Conservation (phyloP, 2,797 vertebrate species). For the Astyanax mexicanus region DNA sequence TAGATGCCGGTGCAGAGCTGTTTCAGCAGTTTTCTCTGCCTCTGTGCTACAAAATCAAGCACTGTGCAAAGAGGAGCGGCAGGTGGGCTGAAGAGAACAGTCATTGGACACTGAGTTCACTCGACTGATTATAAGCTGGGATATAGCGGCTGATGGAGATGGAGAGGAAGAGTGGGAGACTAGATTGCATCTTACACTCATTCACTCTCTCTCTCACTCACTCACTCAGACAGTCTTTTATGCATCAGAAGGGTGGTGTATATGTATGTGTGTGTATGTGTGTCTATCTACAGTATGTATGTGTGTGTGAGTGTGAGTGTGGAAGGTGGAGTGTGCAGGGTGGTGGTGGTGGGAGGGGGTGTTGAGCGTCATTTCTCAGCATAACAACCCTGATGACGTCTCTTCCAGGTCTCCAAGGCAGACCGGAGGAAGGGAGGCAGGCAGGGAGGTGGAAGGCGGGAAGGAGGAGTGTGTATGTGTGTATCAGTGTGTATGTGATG, state of each 20-base stretch:
- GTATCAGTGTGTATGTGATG: conserved; percentile 59
- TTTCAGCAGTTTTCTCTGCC: conserved; percentile 30
- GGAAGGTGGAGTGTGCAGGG: no score
- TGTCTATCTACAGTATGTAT: neutral
- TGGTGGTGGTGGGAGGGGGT: no score
- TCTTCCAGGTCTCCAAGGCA: conserved; percentile 82
- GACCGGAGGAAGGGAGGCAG: conserved; percentile 34
- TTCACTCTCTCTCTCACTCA: no score
- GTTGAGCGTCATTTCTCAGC: conserved; percentile 80
- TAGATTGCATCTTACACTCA: conserved; percentile 72
- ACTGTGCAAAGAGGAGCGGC: neutral
- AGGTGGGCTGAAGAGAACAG: neutral
- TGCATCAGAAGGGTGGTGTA: conserved; percentile 72
- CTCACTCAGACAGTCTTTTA: conserved; percentile 45
- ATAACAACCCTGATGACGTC: conserved; percentile 86
- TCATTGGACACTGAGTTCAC: neutral
- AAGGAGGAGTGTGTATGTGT: conserved; percentile 65
- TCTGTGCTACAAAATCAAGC: conserved; percentile 1
- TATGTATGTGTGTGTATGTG: neutral
- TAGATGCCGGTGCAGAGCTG: conserved; percentile 11
- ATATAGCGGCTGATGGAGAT: conserved; percentile 3
- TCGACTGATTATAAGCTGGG: no score
- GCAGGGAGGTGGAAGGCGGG: conserved; percentile 60
- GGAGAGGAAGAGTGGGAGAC: neutral
- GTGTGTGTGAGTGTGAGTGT: conserved; percentile 62